Evolutionary conservation across 2,797 vertebrate genomes (phyloP).

Genomic region (Tamandua tetradactyla): DNA sequence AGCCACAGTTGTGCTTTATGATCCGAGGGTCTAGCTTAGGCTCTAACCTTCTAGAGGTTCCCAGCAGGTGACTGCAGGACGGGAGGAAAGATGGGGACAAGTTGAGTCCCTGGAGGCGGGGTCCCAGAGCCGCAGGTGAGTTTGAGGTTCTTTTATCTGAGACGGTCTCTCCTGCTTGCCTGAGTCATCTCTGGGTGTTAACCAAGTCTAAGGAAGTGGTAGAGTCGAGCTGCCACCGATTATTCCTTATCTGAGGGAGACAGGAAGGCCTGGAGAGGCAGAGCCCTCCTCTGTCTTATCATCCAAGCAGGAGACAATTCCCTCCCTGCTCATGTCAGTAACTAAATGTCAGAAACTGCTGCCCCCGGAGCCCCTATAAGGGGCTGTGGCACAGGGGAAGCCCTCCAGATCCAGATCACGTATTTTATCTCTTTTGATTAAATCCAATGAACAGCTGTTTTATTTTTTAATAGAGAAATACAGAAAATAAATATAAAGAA

Average conservation of each 20-base stretch:
- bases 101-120: background rate
- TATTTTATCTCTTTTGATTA: constrained; percentile 12
- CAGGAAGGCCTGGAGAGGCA: constrained; percentile 30
- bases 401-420: constrained; percentile 16
- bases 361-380: background rate
- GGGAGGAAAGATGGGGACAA: background rate
- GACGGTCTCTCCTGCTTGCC: background rate
- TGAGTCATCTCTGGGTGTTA: constrained; percentile 61
- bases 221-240: background rate
- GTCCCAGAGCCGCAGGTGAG: background rate
- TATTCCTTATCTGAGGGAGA: constrained; percentile 57
- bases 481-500: background rate
- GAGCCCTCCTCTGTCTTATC: constrained; percentile 40
- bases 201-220: constrained; percentile 32
- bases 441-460: constrained; percentile 13
- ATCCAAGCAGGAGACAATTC: background rate
- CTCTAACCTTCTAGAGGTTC: background rate
- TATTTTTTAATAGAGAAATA: background rate
- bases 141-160: constrained; percentile 39
- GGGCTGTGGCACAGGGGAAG: background rate
- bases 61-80: background rate
- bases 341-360: constrained; percentile 48
- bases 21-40: background rate
- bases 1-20: background rate
- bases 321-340: background rate